Conservation (phyloP, 1,140 invertebrate species). For the Meloidogyne exigua region DNA sequence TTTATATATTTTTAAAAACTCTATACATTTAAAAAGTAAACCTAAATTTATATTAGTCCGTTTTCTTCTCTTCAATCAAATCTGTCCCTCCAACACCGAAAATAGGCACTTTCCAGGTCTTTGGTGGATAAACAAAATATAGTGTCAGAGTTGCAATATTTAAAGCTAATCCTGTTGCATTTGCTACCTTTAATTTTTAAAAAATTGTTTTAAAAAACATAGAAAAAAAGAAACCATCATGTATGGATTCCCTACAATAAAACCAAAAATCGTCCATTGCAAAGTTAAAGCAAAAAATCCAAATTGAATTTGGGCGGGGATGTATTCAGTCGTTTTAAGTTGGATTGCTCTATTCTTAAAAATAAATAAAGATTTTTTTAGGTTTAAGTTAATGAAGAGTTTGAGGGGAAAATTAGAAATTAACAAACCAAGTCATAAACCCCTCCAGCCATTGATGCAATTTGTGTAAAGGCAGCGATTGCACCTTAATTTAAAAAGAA, state of each 20-base stretch:
- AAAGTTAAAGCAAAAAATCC: conserved; percentile 55
- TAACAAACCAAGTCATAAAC: conserved; percentile 58
- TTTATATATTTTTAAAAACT: not conserved
- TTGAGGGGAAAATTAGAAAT: too few relatives aligned
- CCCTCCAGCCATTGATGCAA: conserved; percentile 55
- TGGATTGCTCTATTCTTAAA: conserved; percentile 56
- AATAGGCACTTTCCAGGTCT: conserved; percentile 62
- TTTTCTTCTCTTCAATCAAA: not conserved
- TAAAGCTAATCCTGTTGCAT: conserved; percentile 56
- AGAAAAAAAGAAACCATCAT: conserved; percentile 47
- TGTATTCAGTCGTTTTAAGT: conserved; percentile 58
- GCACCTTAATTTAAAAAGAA: conserved; percentile 11
- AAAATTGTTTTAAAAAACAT: not conserved
- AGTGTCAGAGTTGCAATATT: conserved; percentile 54
- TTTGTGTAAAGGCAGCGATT: conserved; percentile 59
- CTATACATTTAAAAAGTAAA: too few relatives aligned
- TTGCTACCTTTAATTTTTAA: conserved; percentile 49
- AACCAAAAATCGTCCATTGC: conserved; percentile 58
- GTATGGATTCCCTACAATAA: conserved; percentile 51
- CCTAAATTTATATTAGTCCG: too few relatives aligned
- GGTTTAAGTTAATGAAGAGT: too few relatives aligned
- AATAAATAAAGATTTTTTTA: too few relatives aligned
- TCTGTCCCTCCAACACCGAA: conserved; percentile 44
- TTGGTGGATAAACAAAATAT: conserved; percentile 59
- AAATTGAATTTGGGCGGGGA: conserved; percentile 58